Conservation (phyloP, 2,797 vertebrate genomes). For the Chiroxiphia lanceolata region DNA sequence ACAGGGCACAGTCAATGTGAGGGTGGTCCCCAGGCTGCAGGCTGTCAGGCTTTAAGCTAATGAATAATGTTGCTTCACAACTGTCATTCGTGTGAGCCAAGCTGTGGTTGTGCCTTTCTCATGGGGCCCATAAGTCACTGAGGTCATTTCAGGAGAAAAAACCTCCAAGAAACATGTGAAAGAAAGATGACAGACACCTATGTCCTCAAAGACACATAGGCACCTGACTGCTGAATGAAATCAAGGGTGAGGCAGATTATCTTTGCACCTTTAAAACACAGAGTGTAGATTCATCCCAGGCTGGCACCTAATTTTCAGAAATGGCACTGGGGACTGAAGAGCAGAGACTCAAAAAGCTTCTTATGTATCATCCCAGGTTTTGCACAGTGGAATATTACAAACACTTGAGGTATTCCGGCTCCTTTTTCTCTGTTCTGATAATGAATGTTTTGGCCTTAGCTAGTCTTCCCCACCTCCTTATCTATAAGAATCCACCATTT, state of each 20-base stretch:
- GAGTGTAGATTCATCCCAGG: background rate
- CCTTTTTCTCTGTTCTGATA: background rate
- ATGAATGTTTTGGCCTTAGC: background rate
- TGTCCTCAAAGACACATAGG: background rate
- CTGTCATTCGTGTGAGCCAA: background rate
- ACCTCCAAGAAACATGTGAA: background rate
- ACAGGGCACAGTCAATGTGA: background rate
- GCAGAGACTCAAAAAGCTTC: background rate
- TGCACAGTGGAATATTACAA: background rate
- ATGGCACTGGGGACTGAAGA: background rate
- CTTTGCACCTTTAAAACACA: background rate
- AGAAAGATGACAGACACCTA: background rate
- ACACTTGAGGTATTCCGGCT: background rate
- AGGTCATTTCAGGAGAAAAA: background rate
- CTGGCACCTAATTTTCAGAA: background rate
- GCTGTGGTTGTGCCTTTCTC: background rate
- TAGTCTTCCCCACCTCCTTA: background rate
- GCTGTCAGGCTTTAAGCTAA: background rate
- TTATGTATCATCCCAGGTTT: background rate
- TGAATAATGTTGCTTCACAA: accelerated
- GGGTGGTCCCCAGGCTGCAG: background rate
- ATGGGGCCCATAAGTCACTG: accelerated
- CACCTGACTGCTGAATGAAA: background rate
- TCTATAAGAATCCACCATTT: background rate
- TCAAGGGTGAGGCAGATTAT: background rate